A percentile compares a stretch with the other conserved stretches of the same genome.
Conservation (phyloP, 2,113 vertebrate species). For the Leucosticte australis region DNA sequence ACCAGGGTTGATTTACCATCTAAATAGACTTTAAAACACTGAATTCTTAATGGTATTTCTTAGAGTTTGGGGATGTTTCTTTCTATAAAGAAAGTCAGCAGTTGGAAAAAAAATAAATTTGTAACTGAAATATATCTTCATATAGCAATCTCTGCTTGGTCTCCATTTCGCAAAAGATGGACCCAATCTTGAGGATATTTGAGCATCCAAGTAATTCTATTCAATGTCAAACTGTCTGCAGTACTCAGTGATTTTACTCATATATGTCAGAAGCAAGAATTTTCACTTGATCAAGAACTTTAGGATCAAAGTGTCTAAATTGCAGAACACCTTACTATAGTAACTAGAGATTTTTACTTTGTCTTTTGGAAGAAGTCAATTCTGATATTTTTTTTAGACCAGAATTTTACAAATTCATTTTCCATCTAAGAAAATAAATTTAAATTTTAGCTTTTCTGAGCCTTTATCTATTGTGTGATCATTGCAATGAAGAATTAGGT, state of each 20-base stretch:
- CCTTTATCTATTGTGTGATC: slow-evolving; percentile 1
- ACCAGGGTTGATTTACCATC: slow-evolving; percentile 27
- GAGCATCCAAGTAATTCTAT: background rate
- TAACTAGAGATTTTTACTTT: slow-evolving; percentile 12
- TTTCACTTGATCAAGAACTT: background rate
- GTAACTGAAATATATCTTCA: background rate
- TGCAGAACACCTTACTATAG: background rate
- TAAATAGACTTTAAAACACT: slow-evolving; percentile 26
- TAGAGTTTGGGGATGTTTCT: background rate
- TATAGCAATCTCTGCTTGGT: background rate
- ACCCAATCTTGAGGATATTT: background rate
- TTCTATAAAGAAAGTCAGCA: background rate
- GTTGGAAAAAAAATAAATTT: background rate
- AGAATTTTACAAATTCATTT: slow-evolving; percentile 50
- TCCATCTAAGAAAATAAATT: slow-evolving; percentile 32
- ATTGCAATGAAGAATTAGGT: slow-evolving; percentile 19
- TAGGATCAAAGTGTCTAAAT: background rate
- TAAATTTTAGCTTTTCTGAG: background rate
- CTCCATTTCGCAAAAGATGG: background rate
- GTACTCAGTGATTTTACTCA: background rate
- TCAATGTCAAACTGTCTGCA: background rate
- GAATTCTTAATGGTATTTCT: background rate
- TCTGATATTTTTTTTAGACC: slow-evolving; percentile 11
- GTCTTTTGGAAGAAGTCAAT: slow-evolving; percentile 10
- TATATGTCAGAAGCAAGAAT: background rate